Evolutionary conservation across 2,113 vertebrate genomes (phyloP), one percentile per base, ranked within the genome.

Genomic region (Elephantulus edwardii): DNA sequence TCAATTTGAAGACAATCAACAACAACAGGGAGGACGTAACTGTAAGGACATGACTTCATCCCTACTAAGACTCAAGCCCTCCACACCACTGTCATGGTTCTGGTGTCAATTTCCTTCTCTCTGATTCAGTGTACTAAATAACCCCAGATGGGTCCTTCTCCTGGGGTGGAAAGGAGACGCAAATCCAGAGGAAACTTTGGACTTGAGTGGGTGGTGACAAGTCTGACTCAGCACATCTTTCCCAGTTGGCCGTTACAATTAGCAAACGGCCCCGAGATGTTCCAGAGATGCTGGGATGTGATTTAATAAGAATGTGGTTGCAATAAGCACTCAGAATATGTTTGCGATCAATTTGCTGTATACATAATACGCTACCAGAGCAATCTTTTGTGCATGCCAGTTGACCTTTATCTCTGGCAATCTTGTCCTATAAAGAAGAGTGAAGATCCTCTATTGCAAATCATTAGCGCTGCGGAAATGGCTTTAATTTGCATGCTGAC

Each of bases 401-500:
- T 84, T 96, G 96, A 96, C 95, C 96, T 95, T 95, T 95, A 94
- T 94, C 93, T 97, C 4, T 66, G 86, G 89, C 94, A 93, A 96
- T 95, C 93, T 70, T 89, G 95, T 96, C 91, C 94, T 92, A 90
- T 93, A 93, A 95, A 97, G 90, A 94, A 92, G 95, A 93, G 81
- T 84, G 40, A 95, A 94, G n/a, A 85, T 90, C 58, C 93, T 95
- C 93, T 74, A 80, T 64, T 46, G 46, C 87, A 91, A 58, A 7
- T 95, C 90, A 91, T 96, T 95, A 96, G 92, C 88, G 75, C 94
- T 97, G 77, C 38, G 94, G 94, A 97, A 97, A 95, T 78, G 86
- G 91, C 88, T 83, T 94, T 94, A 86, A 95, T 95, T 94, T 96
- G 96, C 95, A 72, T 90, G 77, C 95, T 97, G 97, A 96, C 97